Evolutionary conservation across 2,888 invertebrate genomes (phyloP).

Genomic region (Nymphalis c-album): DNA sequence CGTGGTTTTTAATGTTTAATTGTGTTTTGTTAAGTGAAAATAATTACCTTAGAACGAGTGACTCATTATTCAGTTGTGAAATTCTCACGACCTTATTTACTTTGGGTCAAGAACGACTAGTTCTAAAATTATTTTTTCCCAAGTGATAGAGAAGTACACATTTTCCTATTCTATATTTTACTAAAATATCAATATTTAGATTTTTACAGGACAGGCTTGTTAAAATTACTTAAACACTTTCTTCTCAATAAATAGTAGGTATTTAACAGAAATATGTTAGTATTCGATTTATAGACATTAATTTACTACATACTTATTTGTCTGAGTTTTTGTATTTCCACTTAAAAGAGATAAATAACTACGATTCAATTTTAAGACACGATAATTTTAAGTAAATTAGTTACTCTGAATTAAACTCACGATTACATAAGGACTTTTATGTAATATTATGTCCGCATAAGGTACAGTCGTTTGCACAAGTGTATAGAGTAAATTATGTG

Average conservation of each 20-base stretch:
- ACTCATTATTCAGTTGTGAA: constrained; percentile 18
- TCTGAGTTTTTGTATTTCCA: too few species aligned
- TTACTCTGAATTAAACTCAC: not conserved
- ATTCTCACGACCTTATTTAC: constrained; percentile 21
- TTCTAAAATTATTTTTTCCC: not conserved
- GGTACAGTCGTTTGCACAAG: not conserved
- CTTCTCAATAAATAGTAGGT: too few species aligned
- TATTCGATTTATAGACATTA: too few species aligned
- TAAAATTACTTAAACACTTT: too few species aligned
- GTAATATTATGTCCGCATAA: not conserved
- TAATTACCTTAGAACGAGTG: not conserved
- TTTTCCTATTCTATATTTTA: too few species aligned
- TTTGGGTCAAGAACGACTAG: constrained; percentile 26
- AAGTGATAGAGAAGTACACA: too few species aligned
- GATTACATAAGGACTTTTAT: not conserved
- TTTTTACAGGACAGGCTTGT: too few species aligned
- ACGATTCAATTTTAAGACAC: too few species aligned
- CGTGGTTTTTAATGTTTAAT: not conserved
- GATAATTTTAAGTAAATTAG: not conserved
- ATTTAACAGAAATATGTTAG: too few species aligned
- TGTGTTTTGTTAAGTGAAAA: not conserved
- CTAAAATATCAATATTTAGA: too few species aligned
- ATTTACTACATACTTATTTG: too few species aligned
- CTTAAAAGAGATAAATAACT: too few species aligned
- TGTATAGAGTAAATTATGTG: not conserved